These are phyloP conservation scores for Diceros bicornis DNA, from an alignment of 2,797 vertebrate species.

Conservation along the genomic window DNA sequence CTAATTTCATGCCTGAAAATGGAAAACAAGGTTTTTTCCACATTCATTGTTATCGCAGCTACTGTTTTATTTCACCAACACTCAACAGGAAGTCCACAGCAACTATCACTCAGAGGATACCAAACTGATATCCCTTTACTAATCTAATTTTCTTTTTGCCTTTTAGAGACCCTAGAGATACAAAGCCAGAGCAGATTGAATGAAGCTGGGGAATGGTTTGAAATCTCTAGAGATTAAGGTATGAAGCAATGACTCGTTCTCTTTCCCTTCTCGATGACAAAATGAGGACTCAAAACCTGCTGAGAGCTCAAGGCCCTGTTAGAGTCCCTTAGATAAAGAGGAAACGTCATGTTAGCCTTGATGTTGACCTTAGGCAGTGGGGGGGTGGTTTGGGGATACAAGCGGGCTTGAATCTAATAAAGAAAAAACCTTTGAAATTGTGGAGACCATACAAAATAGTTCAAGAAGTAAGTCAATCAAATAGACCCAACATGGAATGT, in stretches of 20 bases:
- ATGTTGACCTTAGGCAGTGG: not conserved
- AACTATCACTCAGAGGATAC: not conserved
- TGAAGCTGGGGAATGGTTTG: not conserved
- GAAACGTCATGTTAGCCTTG: not conserved
- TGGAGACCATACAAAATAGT: not conserved
- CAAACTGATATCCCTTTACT: not conserved
- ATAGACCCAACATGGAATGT: not conserved
- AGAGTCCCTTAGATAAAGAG: not conserved
- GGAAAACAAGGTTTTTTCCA: not conserved
- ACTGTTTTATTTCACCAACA: not conserved
- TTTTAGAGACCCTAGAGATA: not conserved
- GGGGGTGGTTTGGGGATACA: not conserved
- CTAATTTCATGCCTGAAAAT: not conserved
- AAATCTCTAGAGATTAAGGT: not conserved
- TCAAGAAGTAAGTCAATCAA: slow-evolving; percentile 20
- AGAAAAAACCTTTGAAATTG: not conserved
- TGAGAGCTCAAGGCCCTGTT: too few species aligned
- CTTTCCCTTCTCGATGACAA: not conserved
- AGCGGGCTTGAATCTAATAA: slow-evolving; percentile 8
- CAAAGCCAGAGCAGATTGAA: not conserved
- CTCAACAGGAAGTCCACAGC: not conserved
- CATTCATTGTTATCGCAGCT: not conserved
- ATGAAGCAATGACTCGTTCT: not conserved
- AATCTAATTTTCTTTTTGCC: not conserved
- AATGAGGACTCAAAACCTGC: not conserved